Evolutionary conservation across 2,113 vertebrate genomes (phyloP).

Genomic region (Jacana jacana): DNA sequence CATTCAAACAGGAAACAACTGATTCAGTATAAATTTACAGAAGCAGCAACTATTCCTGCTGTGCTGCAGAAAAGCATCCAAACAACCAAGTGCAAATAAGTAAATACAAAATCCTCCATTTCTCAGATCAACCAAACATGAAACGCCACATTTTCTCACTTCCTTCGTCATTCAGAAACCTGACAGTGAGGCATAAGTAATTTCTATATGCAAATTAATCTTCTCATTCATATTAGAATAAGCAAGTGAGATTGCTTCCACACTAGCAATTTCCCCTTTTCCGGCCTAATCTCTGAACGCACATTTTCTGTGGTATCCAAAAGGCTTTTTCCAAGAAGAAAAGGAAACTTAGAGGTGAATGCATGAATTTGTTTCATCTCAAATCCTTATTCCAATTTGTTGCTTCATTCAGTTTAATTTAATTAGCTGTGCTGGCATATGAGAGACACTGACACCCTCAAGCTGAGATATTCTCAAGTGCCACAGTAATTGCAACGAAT

Average conservation of each 20-base stretch:
- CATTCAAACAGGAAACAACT: neutral
- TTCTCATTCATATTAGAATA: neutral
- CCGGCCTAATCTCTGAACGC: neutral
- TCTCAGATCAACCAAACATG: neutral
- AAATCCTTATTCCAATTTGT: neutral
- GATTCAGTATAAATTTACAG: neutral
- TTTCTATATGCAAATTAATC: neutral
- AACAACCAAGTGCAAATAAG: too few species aligned
- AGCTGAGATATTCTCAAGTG: neutral
- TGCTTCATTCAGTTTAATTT: neutral
- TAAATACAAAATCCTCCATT: neutral
- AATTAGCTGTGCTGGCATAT: neutral
- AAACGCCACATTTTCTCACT: neutral
- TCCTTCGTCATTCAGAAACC: neutral
- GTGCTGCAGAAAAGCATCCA: neutral
- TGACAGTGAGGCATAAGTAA: fast-evolving
- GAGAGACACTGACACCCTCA: neutral
- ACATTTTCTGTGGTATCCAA: neutral
- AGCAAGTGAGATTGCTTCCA: neutral
- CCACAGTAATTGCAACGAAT: neutral
- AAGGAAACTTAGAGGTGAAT: neutral
- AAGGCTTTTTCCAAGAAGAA: neutral
- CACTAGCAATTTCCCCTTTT: neutral
- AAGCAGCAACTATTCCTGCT: neutral
- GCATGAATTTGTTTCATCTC: neutral